Evolutionary conservation across 1,140 invertebrate genomes (phyloP), one percentile per base, ranked within the genome.

Genomic region (Listronotus bonariensis): DNA sequence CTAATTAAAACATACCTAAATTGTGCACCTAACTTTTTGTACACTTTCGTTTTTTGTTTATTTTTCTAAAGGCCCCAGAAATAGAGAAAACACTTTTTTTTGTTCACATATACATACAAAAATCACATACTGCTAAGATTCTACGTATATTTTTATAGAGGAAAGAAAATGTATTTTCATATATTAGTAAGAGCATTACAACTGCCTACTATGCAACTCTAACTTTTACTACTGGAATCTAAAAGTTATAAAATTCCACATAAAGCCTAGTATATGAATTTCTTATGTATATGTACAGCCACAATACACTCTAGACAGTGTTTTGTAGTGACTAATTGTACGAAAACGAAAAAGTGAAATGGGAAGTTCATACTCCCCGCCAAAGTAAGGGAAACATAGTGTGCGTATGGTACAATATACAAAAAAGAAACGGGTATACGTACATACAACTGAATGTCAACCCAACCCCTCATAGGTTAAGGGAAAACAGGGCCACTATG

Each of bases 391-490:
- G 58, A 58, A 59, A 59, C 46, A 55, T 63, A 55, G 68, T 36
- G 53, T 41, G 61, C 45, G 48, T 59, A 59, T 32, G 15, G 36
- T 48, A 59, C 43, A 59, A 38, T 38, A 49, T 40, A 54, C 52
- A 14, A 38, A 41, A 54, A 31, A 52, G 7, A 52, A 40, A 9
- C 7, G 42, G 42, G 42, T 57, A 57, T 57, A 45, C 34, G 42
- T 14, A 48, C 38, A 58, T 55, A 63, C 48, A 48, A 36, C 53
- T 54, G 34, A 36, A 32, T 54, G 58, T 68, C 57, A 48, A 42
- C 61, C 52, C 53, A 70, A 77, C 76, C 76, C n/a, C 75, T 77
- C 76, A 77, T 77, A 77, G 76, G 74, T 77, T 65, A 57, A 74
- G 74, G 67, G 68, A 53, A 67, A 59, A 69, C 62, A 65, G 41